phyloP scores from a whole-genome alignment of 2,888 invertebrate species.

The Caenorhabditis macrosperma region DNA sequence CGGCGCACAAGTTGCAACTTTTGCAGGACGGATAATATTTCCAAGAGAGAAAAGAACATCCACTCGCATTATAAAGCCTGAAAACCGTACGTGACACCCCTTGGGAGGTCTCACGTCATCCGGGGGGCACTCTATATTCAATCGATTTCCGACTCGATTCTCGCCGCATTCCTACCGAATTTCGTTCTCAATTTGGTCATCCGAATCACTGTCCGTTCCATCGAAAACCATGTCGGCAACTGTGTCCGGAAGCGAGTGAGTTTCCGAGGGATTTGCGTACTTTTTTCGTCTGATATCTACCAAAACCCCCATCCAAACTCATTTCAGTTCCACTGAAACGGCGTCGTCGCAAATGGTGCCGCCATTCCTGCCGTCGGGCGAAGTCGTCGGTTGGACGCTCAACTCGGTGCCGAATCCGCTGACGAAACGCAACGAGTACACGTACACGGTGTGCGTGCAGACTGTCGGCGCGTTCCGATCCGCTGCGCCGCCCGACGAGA shows the following conservation, averaged over 20 bases:
- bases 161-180: too few relatives aligned
- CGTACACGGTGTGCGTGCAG: constrained; percentile 39
- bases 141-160: too few relatives aligned
- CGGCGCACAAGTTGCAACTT: too few relatives aligned
- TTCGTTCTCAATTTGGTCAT: too few relatives aligned
- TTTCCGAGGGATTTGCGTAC: too few relatives aligned
- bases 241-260: constrained; percentile 33
- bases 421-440: constrained; percentile 36
- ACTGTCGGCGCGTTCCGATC: constrained; percentile 24
- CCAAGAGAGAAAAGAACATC: too few relatives aligned
- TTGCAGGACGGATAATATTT: too few relatives aligned
- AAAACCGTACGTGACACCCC: too few relatives aligned
- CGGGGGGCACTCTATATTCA: too few relatives aligned
- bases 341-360: constrained; percentile 29
- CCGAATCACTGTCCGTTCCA: neutral
- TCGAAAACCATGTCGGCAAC: neutral
- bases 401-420: constrained; percentile 14
- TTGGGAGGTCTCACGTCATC: too few relatives aligned
- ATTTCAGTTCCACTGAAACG: constrained; percentile 10
- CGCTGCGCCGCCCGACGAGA: neutral
- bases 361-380: constrained; percentile 33
- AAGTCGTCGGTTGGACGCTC: constrained; percentile 49
- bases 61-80: too few relatives aligned
- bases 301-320: neutral
- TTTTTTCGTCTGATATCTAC: too few relatives aligned